Evolutionary conservation across 2,113 vertebrate genomes (phyloP), one percentile per base, ranked within the genome.

Genomic region (Peromyscus californicus): DNA sequence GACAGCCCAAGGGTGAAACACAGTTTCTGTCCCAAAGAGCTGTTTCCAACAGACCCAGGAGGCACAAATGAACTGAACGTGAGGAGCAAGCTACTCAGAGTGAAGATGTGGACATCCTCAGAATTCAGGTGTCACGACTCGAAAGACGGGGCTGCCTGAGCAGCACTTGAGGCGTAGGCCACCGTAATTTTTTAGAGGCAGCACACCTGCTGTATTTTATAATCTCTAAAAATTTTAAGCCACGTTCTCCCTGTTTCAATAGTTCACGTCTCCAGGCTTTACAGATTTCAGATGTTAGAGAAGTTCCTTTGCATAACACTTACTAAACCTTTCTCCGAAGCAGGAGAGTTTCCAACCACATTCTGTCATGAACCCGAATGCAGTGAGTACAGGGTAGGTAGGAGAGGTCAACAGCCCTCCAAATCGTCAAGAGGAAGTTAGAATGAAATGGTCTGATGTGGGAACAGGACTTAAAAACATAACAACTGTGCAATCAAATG

Each of bases 1-100:
- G 84, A 80, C 54, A 93, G 88, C 94, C 95, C 94, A 97, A 87
- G 76, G 70, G 84, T 92, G 75, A 97, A 94, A 84, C n/a, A 29
- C 76, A 95, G 63, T 92, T 90, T 82, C 70, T 69, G 29, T 42
- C 42, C 70, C 80, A 76, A n/a, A 5, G 31, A 94, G 85, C 91
- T 91, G 39, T 94, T 95, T 86, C 65, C 70, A 45, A 51, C n/a
- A 94, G 89, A 89, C 91, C 88, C 42, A 21, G 24, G 7, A 88
- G 76, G 42, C 84, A 88, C 75, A 80, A 65, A 69, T 84, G 42
- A 80, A 87, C 67, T 42, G 65, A 57, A 21, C 54, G 67, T 29
- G 63, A 92, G 69, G 63, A 90, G 7, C 39, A 72, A 17, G 39
- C 54, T 90, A 76, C 57, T 90, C 92, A 26, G 57, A 95, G 78